A percentile compares a stretch with the other conserved stretches of the same genome.
phyloP scores from a whole-genome alignment of 2,888 invertebrate species.

The Nasonia oneida region DNA sequence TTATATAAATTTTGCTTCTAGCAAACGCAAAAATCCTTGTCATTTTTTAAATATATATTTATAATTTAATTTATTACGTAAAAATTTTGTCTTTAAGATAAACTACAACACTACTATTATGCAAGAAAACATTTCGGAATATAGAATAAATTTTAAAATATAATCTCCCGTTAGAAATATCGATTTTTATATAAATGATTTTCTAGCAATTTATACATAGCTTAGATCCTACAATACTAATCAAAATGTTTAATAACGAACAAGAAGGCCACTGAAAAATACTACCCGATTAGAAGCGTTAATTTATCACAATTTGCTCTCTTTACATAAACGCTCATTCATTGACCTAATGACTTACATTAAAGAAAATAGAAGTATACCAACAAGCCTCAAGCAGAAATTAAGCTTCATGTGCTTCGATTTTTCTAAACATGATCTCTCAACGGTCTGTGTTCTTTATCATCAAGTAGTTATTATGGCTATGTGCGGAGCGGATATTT shows the following conservation, averaged over 20 bases:
- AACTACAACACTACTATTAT: conserved; percentile 11
- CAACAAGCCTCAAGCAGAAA: conserved; percentile 40
- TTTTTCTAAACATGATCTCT: conserved; percentile 19
- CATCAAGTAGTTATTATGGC: conserved; percentile 46
- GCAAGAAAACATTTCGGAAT: background rate
- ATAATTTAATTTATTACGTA: conserved; percentile 37
- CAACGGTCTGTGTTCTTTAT: conserved; percentile 22
- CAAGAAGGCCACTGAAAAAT: conserved; percentile 54
- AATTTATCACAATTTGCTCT: conserved; percentile 47
- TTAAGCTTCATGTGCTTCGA: conserved; percentile 41
- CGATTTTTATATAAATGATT: background rate
- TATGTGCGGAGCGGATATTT: conserved; percentile 11
- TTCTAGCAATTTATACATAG: conserved; percentile 1
- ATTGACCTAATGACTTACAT: background rate
- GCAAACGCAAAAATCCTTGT: conserved; percentile 10
- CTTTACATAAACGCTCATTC: background rate
- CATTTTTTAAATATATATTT: conserved; percentile 28
- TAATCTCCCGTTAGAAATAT: background rate
- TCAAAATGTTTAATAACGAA: conserved; percentile 41
- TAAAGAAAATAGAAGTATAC: conserved; percentile 8
- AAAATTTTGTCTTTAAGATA: conserved; percentile 10
- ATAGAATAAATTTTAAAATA: conserved; percentile 16
- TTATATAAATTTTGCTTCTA: conserved; percentile 31
- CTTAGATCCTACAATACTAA: conserved; percentile 29
- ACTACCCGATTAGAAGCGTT: conserved; percentile 36